Base-by-base conservation (phyloP, 2,888 invertebrate genomes). In the Entomobrya multifasciata region DNA sequence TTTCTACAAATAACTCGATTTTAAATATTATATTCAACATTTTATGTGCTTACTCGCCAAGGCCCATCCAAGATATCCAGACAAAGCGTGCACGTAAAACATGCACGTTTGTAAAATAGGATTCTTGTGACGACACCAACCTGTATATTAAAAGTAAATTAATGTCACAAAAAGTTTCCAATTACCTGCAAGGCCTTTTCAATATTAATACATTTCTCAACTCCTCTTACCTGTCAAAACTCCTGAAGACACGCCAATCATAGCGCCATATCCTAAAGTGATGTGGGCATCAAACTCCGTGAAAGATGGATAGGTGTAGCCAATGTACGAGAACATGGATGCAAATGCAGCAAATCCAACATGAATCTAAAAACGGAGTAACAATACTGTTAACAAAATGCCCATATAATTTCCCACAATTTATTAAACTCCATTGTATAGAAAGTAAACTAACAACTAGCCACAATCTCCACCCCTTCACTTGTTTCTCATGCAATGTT, bases 381-480 rank as follows among this genome's bases (percentile, higher is more conserved):
- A 36, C 4, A 4, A 36, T 36, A 8, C 8, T 36, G 36, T 36
- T 36, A 36, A 8, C 36, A 20, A n/a, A n/a, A n/a, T n/a, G n/a
- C n/a, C n/a, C n/a, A n/a, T n/a, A n/a, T n/a, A n/a, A n/a, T n/a
- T n/a, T n/a, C n/a, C n/a, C 55, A 30, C n/a, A 20, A 30, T 67
- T 17, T 36, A 67, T 30, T 52, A 49, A 17, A 15, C 1, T 49
- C 3, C 10, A 20, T 41, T 41, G 20, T 17, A 36, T n/a, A 4
- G 25, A 1, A 22, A 20, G 22, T 44, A 27, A 47, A 41, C 57
- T 49, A 41, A 87, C 84, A 44, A 86, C 10, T 0, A 88, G 36
- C 88, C 88, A 88, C 0, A 62, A 17, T 65, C 88, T 52, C 84
- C 84, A 88, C 1, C 88, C 88, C 62, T 87, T 87, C 11, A 36